phyloP scores from a whole-genome alignment of 2,888 invertebrate genomes.

The Parnassius apollo region DNA sequence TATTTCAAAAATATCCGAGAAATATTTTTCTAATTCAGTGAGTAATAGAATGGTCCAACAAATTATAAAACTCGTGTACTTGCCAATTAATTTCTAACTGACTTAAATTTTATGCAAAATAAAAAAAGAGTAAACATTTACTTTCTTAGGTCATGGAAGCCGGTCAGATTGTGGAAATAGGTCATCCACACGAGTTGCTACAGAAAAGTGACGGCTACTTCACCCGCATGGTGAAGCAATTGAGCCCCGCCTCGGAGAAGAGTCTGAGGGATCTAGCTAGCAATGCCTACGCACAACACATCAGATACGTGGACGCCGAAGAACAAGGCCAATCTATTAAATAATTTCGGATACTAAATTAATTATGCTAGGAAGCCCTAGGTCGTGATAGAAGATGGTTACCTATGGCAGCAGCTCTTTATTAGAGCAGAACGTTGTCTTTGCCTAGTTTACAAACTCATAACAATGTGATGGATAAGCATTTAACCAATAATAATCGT shows the following conservation, averaged over 20 bases:
- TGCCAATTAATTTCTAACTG: too few relatives aligned
- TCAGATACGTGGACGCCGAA: constrained; percentile 69
- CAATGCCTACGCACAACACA: constrained; percentile 61
- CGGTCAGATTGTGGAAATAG: constrained; percentile 85
- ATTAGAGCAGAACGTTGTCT: neutral
- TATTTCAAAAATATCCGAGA: too few relatives aligned
- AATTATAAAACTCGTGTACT: too few relatives aligned
- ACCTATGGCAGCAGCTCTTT: constrained; percentile 3
- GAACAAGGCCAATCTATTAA: constrained; percentile 40
- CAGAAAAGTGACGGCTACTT: constrained; percentile 79
- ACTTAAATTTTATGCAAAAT: too few relatives aligned
- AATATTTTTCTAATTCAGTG: too few relatives aligned
- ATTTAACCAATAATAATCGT: neutral
- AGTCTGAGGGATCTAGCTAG: constrained; percentile 65
- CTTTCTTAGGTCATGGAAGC: constrained; percentile 77
- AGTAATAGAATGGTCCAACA: too few relatives aligned
- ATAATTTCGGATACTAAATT: too few relatives aligned
- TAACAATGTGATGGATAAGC: constrained; percentile 1
- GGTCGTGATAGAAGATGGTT: too few relatives aligned
- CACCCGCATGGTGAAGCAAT: constrained; percentile 83
- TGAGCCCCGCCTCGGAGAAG: constrained; percentile 76
- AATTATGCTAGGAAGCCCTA: too few relatives aligned
- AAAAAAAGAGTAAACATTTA: neutral
- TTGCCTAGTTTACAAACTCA: neutral
- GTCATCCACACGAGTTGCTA: constrained; percentile 84